Base-by-base conservation (phyloP, 1,140 invertebrate species). In the Odontomachus brunneus region DNA sequence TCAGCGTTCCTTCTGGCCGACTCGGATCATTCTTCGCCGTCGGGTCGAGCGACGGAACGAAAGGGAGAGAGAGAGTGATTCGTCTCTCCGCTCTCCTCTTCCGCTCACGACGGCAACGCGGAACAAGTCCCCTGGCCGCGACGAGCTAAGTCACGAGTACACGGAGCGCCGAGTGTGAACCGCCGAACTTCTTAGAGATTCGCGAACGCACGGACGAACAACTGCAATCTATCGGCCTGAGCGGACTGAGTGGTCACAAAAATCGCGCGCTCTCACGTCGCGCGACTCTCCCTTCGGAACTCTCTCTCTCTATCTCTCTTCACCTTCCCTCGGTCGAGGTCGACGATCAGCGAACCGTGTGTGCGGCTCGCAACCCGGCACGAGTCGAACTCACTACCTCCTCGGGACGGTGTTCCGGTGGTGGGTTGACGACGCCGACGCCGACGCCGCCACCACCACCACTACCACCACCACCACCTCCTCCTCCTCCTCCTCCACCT, bases 341-440 rank as follows among this genome's bases (percentile, higher is more conserved):
- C 24, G 51, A 75, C 62, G 63, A 84, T 69, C 51, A 48, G 60
- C 93, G 92, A 88, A 93, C 93, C 57, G 88, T 84, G 84, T 84
- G 84, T 85, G 86, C 84, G 86, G 71, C 72, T 67, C 71, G 88
- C 71, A 86, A 49, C 80, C 75, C 80, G 86, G 84, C 88, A 72
- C 88, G 81, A 89, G 86, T 84, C 86, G 55, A 76, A 88, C 87
- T 88, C 86, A 59, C 62, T 69, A 19, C 71, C 67, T 86, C 62
- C 49, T 88, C 72, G 74, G 53, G 9, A 74, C 48, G 22, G 49
- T 44, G 17, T 44, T 63, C 75, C 60, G 85, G 83, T 78, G 60
- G 81, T 44, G 38, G 78, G 84, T 74, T 63, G 76, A 87, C 55
- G 72, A 57, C 63, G 62, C 44, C 71, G 67, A 24, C 51, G 73